Evolutionary conservation across 2,797 vertebrate genomes (phyloP), one percentile per base, ranked within the genome.

Genomic region (Enteromius afrohamiltoni): DNA sequence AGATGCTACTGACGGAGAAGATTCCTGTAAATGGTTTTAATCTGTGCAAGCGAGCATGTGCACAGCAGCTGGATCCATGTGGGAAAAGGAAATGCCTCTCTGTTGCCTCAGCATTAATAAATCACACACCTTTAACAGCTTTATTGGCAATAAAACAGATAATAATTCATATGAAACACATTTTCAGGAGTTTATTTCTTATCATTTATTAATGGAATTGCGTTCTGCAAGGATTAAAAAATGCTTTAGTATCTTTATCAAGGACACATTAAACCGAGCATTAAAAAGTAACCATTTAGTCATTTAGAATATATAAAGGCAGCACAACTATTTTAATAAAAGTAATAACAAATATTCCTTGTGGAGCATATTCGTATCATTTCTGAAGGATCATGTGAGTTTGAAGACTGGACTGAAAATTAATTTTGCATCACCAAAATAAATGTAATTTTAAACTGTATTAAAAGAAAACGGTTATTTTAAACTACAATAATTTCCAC

Each of bases 1-100:
- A 26, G 53, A 62, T n/a, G 67, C 51, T 71, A 42, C 79, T 47
- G 17, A 69, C 31, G 9, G 45, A 7, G 21, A 67, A 34, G 67
- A 71, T 60, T 81, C 42, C 40, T 49, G 79, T 71, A 71, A 73
- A 37, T 81, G 19, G 8, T 16, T 81, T 47, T 47, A 73, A 34
- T 81, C n/a, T 62, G 51, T 73, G 68, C 4, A 71, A 45, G 19
- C 2, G 4, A 31, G 23, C 37, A 71, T 73, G 55, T 73, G 53
- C 53, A 10, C 7, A 1, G 42, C 55, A 81, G 13, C 13, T 73
- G 79, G 26, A 37, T 49, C 3, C 3, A 47, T 26, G 53, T 34
- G 14, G 40, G 7, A 73, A 21, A 17, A 31, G 53, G 8, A 71
- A 70, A 71, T 42, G 34, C 47, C 10, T 69, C 9, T 80, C 29